Evolutionary conservation across 1,140 invertebrate species (phyloP).

Genomic region (Musca vetustissima): DNA sequence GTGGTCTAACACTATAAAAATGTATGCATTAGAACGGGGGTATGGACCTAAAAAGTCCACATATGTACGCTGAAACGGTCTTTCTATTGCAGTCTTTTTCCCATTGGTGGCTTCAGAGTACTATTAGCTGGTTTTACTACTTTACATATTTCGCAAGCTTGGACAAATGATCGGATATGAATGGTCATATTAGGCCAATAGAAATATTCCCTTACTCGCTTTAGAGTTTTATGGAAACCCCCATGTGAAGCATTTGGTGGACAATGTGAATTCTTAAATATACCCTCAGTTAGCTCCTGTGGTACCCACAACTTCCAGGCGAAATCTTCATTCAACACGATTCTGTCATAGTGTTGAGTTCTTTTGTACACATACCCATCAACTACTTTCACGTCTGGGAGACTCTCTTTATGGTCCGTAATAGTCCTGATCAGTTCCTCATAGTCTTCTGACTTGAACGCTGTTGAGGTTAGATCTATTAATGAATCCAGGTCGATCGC

Average conservation of each 20-base stretch:
- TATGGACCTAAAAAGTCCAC: constrained; percentile 5
- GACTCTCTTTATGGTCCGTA: not conserved
- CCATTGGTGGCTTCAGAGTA: not conserved
- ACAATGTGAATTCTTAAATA: not conserved
- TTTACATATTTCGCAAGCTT: not conserved
- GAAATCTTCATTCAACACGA: too few species aligned
- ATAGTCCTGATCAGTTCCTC: not conserved
- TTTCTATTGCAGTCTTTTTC: not conserved
- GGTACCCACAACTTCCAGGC: not conserved
- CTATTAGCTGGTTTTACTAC: too few species aligned
- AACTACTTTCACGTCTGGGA: not conserved
- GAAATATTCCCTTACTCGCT: too few species aligned
- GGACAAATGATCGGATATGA: not conserved
- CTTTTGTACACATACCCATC: not conserved
- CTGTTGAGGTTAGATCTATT: not conserved
- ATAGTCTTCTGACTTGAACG: not conserved
- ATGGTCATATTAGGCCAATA: not conserved
- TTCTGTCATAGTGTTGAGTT: not conserved
- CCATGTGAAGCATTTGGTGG: not conserved
- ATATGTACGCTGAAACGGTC: not conserved
- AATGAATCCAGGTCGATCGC: not conserved
- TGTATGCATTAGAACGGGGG: not conserved
- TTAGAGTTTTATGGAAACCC: not conserved
- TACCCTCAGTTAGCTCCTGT: not conserved
- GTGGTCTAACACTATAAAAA: constrained; percentile 12